Evolutionary conservation across 2,113 vertebrate species (phyloP).

Genomic region (Coptodon rendalli): DNA sequence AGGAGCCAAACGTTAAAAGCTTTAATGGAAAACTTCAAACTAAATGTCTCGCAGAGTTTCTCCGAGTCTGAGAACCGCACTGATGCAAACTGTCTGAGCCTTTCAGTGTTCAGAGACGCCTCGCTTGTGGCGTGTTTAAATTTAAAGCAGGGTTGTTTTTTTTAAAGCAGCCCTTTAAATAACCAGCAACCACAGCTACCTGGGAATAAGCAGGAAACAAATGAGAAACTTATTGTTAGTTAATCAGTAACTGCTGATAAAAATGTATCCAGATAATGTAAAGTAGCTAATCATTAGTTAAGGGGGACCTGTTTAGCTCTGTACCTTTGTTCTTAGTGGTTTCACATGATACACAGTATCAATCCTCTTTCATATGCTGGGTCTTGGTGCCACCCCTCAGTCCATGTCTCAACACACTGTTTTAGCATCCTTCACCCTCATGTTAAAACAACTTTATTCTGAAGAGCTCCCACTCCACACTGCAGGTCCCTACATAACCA

Average conservation of each 20-base stretch:
- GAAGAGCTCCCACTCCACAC: background rate
- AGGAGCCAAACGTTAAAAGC: background rate
- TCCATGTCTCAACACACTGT: background rate
- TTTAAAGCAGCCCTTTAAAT: rapidly evolving
- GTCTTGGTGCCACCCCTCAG: background rate
- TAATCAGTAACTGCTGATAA: background rate
- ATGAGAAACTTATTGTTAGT: background rate
- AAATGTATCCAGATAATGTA: background rate
- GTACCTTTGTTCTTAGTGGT: background rate
- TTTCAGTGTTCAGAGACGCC: background rate
- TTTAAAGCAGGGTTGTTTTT: background rate
- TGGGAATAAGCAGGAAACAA: background rate
- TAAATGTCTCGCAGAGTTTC: background rate
- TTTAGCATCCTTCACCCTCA: background rate
- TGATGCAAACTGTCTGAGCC: rapidly evolving
- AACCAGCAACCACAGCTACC: background rate
- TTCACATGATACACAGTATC: background rate
- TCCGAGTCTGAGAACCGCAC: rapidly evolving
- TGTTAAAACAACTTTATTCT: background rate
- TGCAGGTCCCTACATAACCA: background rate
- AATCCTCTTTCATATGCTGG: background rate
- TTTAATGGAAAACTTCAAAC: background rate
- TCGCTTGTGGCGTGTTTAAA: background rate
- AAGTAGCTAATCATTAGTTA: background rate
- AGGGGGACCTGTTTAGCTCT: rapidly evolving